Evolutionary conservation across 2,113 vertebrate species (phyloP).

Genomic region (Tor tambroides): DNA sequence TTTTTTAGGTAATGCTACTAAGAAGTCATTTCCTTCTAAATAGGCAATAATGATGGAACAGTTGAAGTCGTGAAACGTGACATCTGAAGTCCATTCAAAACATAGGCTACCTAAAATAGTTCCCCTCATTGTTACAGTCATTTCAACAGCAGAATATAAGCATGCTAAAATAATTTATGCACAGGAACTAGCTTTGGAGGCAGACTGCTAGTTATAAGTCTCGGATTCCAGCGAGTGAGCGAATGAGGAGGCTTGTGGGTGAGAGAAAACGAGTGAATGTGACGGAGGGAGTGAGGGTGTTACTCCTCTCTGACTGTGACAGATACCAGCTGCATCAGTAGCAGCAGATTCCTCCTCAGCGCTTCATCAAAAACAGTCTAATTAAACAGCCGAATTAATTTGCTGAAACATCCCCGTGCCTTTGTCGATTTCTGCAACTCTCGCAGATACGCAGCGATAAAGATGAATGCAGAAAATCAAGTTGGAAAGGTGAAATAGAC

Average conservation of each 20-base stretch:
- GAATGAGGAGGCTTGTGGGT: background rate
- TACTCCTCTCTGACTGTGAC: background rate
- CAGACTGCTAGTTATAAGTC: background rate
- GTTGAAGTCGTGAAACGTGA: background rate
- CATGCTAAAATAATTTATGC: constrained; percentile 3
- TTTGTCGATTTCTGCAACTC: constrained; percentile 23
- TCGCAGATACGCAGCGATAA: constrained; percentile 16
- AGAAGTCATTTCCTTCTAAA: background rate
- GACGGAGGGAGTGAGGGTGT: background rate
- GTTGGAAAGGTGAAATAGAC: background rate
- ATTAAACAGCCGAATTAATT: constrained; percentile 9
- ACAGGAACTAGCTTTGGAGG: background rate
- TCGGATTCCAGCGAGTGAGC: background rate
- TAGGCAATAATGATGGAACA: background rate
- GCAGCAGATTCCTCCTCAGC: background rate
- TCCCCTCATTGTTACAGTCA: background rate
- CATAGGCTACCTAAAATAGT: background rate
- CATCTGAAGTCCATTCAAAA: background rate
- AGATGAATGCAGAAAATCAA: background rate
- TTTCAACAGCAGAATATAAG: background rate
- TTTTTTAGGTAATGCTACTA: background rate
- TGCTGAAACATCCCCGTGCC: background rate
- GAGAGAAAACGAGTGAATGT: constrained; percentile 10
- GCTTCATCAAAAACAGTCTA: background rate
- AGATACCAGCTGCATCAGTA: constrained; percentile 8